Evolutionary conservation across 2,113 vertebrate species (phyloP), one percentile per base, ranked within the genome.

Genomic region (Ceuthmochares aereus): DNA sequence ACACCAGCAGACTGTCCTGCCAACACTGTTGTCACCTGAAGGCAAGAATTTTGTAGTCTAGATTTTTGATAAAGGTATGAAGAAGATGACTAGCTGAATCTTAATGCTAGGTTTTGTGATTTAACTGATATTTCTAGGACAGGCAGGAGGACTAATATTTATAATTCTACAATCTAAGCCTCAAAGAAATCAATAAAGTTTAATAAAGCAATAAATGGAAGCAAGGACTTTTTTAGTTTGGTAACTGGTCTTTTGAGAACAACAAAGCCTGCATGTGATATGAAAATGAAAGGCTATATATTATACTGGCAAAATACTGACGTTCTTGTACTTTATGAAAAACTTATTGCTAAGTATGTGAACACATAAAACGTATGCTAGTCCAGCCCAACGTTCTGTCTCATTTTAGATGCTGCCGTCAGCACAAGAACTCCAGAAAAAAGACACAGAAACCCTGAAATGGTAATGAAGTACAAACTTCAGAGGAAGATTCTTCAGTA

Each of bases 71-170:
- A 89, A 62, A 93, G 30, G 37, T 62, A 64, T 49, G 54, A 96
- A 89, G 56, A 93, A 91, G 55, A 52, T 78, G 63, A 58, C 85
- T 85, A 68, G 56, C 63, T 81, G 83, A 87, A 86, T 68, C 43
- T 47, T 90, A 52, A 69, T 63, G 92, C 30, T 81, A 94, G 83
- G 76, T 92, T 96, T 93, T 66, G 64, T 91, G 95, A 95, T 97
- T 92, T 95, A 95, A 70, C 42, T 42, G 91, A 23, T 96, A 97
- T 97, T 97, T 97, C 97, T 97, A 96, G 95, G 88, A 94, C 83
- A 96, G 78, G 59, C 5, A 91, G 14, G 55, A 82, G 81, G 81
- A 96, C 89, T 89, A 95, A 96, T 94, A 87, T 95, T 92, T 37
- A 86, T 95, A 96, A 95, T 93, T 93, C 82, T 84, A 76, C 22